Base-by-base conservation (phyloP, 2,888 invertebrate species). In the Parnassius glacialis region DNA sequence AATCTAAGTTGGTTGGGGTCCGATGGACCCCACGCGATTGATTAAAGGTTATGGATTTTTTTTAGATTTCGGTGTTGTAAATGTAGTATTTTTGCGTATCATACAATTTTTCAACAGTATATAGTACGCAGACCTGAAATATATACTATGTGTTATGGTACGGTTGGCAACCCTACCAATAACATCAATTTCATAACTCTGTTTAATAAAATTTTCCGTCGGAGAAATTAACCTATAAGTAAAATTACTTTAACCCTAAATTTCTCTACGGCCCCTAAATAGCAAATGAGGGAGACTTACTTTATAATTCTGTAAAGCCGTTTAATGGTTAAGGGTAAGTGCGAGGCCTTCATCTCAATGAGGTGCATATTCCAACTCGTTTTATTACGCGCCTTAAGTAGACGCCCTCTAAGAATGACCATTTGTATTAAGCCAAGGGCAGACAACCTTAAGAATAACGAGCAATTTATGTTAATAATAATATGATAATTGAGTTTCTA, bases 221-320 rank as follows among this genome's bases (percentile, higher is more conserved):
- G 47, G 20, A 57, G 54, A 41, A 58, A 58, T 58, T 62, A 58
- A 54, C 58, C 51, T 54, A 50, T 62, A 55, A 48, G 62, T 51
- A 54, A 58, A 62, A 58, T 62, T 62, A 20, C 51, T 50, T 62
- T 58, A 62, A 62, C 58, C 58, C 58, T 58, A 58, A 58, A 62
- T 62, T 58, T 62, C 54, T 50, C 48, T 44, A 54, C 34, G 62
- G 58, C 55, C 58, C 41, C 58, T 54, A 58, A 62, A 54, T 62
- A 42, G 51, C 54, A 54, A 62, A 58, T 48, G 62, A 62, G 62
- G 55, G 58, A 50, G 58, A 58, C 58, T 54, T 62, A 55, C 25
- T 60, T 60, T 60, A 58, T 58, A 58, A 58, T 62, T 62, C 58
- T 58, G 58, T 53, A 51, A 55, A 58, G 58, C 62, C 53, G 53